Conservation (phyloP, 2,113 vertebrate genomes). For the Otis tarda region DNA sequence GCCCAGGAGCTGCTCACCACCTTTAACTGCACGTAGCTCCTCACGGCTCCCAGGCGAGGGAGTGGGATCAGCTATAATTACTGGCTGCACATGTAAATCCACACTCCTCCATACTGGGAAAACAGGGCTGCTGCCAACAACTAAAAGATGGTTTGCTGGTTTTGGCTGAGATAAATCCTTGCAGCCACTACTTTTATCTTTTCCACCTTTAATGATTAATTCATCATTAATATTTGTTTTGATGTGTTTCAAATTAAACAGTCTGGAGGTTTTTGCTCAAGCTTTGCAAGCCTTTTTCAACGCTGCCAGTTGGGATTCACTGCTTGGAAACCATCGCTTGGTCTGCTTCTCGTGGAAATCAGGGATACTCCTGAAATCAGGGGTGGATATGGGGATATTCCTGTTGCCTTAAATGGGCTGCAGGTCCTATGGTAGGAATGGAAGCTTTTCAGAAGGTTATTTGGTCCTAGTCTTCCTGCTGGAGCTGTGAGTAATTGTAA, state of each 20-base stretch:
- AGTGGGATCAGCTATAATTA: constrained; percentile 22
- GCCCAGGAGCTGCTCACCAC: background rate
- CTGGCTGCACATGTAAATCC: constrained; percentile 23
- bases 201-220: constrained; percentile 45
- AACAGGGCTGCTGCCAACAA: background rate
- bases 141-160: background rate
- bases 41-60: background rate
- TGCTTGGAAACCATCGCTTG: background rate
- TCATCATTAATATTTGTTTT: constrained; percentile 46
- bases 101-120: background rate
- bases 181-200: constrained; percentile 13
- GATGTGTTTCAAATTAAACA: constrained; percentile 43
- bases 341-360: background rate
- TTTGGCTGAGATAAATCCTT: constrained; percentile 23
- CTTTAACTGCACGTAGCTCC: background rate
- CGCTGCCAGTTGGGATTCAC: background rate
- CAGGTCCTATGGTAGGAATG: background rate
- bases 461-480: background rate
- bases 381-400: rapidly evolving
- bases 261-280: constrained; percentile 19
- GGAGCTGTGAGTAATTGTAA: background rate
- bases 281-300: background rate
- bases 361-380: background rate
- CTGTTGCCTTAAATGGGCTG: background rate
- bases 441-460: background rate